Base-by-base conservation (phyloP, 1,140 invertebrate species). In the Cheumatopsyche charites region DNA sequence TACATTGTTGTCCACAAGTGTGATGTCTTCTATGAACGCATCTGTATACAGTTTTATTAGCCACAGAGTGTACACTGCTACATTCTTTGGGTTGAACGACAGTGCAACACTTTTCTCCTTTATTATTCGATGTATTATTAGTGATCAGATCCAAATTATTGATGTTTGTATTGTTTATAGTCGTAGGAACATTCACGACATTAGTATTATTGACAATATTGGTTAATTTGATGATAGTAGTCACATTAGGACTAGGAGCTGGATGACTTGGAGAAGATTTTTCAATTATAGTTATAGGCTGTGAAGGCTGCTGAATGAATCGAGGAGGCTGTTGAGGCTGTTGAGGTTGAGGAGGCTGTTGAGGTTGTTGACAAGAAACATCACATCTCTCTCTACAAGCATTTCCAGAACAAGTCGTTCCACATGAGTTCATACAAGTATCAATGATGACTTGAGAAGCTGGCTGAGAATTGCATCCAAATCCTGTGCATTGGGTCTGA, bases 181-280 rank as follows among this genome's bases (percentile, higher is more conserved):
- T 67, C 0, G 75, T 76, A 0, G 75, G 73, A 0, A 76, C 75
- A 25, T 75, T 75, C 11, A 75, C 71, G 7, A 72, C 21, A 52
- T 75, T 77, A 4, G 75, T 77, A 45, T 73, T 77, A 41, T 77
- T 77, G 36, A 77, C 70, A 4, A 77, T 73, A 36, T 77, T 77
- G 5, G 75, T 75, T 0, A 77, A 49, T 29, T 73, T 70, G 17
- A 77, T 77, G 1, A 75, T 68, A 0, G 75, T 77, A 0, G 75
- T 77, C 29, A 77, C 55, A 52, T 77, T 77, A 12, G 73, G 73
- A 42, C 62, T 70, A 4, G 63, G 6, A n/a, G 23, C 26, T 21
- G 19, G 42, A 12, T 42, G 42, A 19, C n/a, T 0, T 25, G 19
- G 25, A 62, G 17, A 1, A 3, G 26, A 1, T 12, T 62, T 55